Percentiles rank a stretch among this genome's conserved stretches.
Conservation (phyloP, 2,888 invertebrate species). For the Omphaloscelis lunosa region DNA sequence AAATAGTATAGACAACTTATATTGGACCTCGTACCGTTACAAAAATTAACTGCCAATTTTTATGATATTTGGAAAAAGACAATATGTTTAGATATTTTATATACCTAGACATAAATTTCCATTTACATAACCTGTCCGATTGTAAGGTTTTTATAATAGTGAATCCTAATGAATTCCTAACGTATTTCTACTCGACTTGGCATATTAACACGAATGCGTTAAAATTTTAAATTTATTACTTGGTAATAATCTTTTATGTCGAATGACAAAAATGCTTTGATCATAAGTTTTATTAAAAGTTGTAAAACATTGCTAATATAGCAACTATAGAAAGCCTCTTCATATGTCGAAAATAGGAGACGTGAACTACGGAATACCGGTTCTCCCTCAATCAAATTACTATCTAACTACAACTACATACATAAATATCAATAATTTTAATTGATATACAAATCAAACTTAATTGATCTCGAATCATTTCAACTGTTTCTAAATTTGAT, state of each 20-base stretch:
- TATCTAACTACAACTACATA: conserved; percentile 34
- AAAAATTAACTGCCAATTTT: conserved; percentile 48
- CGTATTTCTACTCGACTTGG: conserved; percentile 66
- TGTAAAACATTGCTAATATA: conserved; percentile 62
- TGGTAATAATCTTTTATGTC: conserved; percentile 70
- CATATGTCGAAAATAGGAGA: conserved; percentile 45
- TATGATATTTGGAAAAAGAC: conserved; percentile 46
- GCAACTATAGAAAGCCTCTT: conserved; percentile 51
- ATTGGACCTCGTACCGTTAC: conserved; percentile 35
- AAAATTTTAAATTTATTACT: conserved; percentile 78
- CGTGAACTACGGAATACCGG: conserved; percentile 56
- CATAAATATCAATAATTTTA: conserved; percentile 61
- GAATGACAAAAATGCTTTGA: conserved; percentile 63
- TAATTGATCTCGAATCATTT: conserved; percentile 59
- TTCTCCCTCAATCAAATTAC: conserved; percentile 58
- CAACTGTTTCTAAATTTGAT: conserved; percentile 62
- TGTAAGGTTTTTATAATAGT: conserved; percentile 65
- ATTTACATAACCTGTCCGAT: conserved; percentile 77
- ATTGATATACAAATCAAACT: conserved; percentile 65
- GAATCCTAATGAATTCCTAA: conserved; percentile 70
- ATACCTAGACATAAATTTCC: conserved; percentile 52
- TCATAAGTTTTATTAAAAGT: conserved; percentile 60
- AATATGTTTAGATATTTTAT: conserved; percentile 54
- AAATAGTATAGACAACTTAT: conserved; percentile 35
- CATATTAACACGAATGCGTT: conserved; percentile 80